Evolutionary conservation across 37 sponge, comb jelly and placozoan genomes (phyloP).

Genomic region (Cladorhizidae sp.): DNA sequence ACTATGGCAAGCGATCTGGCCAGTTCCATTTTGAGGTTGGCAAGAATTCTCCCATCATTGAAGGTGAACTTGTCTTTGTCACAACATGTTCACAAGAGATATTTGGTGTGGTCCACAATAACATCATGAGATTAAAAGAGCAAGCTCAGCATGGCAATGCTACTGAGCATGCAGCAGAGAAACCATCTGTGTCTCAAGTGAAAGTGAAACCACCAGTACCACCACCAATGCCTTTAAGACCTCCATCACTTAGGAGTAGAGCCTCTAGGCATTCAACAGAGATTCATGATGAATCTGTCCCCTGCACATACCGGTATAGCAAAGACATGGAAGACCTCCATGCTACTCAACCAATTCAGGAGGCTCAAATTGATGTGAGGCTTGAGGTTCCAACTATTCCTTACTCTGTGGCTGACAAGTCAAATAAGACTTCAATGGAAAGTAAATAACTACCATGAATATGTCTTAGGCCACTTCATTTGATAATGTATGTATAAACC

Average conservation of each 20-base stretch:
- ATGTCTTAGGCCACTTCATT: too few species aligned
- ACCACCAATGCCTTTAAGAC: background rate
- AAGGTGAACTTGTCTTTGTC: slow-evolving; percentile 32
- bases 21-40: slow-evolving; percentile 65
- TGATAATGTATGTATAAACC: too few species aligned
- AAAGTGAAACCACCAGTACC: background rate
- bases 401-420: slow-evolving; percentile 27
- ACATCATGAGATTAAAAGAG: slow-evolving; percentile 45
- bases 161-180: background rate
- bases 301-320: slow-evolving; percentile 7
- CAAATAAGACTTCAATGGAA: background rate
- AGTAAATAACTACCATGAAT: background rate
- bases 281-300: background rate
- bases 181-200: background rate
- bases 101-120: slow-evolving; percentile 59
- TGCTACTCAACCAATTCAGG: too few species aligned
- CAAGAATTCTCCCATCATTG: slow-evolving; percentile 11
- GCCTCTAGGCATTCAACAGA: slow-evolving; percentile 4
- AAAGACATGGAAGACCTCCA: slow-evolving; percentile 6
- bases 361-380: background rate
- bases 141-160: background rate
- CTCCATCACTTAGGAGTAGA: background rate
- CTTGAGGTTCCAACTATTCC: background rate
- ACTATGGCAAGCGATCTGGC: slow-evolving; percentile 53
- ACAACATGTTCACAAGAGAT: slow-evolving; percentile 58